These are phyloP conservation scores for Eremobia ochroleuca DNA, from an alignment of 2,888 invertebrate species.

Conservation along the genomic window DNA sequence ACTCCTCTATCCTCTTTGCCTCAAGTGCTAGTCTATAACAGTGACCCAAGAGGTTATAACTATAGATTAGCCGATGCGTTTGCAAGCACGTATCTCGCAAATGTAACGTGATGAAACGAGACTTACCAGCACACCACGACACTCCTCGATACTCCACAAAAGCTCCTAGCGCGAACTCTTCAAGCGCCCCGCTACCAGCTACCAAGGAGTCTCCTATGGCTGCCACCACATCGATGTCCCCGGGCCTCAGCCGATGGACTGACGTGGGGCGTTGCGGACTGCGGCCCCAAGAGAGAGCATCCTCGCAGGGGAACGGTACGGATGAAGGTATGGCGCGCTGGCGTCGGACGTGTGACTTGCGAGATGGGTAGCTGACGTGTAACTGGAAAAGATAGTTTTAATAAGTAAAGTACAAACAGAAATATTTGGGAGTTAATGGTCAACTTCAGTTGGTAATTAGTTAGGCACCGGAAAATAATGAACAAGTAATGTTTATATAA, in stretches of 20 bases:
- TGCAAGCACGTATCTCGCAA: background rate
- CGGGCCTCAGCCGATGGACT: constrained; percentile 93
- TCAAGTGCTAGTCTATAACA: background rate
- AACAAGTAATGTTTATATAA: background rate
- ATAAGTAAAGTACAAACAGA: background rate
- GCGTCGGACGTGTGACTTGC: constrained; percentile 86
- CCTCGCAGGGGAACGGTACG: constrained; percentile 92
- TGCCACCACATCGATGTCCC: constrained; percentile 93
- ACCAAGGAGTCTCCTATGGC: constrained; percentile 94
- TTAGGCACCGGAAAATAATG: background rate
- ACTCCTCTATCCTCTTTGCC: no score
- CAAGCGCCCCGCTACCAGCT: constrained; percentile 94
- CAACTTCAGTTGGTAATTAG: background rate
- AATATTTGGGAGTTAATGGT: background rate
- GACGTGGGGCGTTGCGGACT: constrained; percentile 90
- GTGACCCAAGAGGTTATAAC: background rate
- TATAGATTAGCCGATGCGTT: no score
- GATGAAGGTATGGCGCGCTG: constrained; percentile 88
- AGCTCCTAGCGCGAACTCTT: constrained; percentile 93
- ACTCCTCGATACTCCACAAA: constrained; percentile 94
- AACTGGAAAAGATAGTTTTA: constrained; percentile 73
- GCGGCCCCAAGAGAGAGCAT: constrained; percentile 81
- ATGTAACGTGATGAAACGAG: background rate
- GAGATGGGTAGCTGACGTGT: constrained; percentile 86
- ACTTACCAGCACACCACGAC: constrained; percentile 93